phyloP scores from a whole-genome alignment of 92 coral and sea anemone species.

The Bergia sp. region DNA sequence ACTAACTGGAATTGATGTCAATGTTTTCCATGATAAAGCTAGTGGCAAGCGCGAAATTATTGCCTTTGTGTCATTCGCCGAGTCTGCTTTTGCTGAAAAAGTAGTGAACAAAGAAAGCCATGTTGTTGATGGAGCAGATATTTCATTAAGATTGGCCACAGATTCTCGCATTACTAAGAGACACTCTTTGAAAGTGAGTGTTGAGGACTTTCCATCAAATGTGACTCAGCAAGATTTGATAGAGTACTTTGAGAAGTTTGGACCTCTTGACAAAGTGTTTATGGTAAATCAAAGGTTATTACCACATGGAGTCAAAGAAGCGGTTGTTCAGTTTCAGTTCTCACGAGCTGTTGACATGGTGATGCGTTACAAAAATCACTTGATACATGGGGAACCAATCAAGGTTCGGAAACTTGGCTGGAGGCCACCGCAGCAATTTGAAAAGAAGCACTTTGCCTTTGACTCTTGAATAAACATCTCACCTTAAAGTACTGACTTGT shows the following conservation, averaged over 20 bases:
- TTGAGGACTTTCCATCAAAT: constrained; percentile 26
- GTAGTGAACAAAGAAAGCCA: constrained; percentile 39
- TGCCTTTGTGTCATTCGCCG: constrained; percentile 54
- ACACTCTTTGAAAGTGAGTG: constrained; percentile 34
- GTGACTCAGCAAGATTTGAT: constrained; percentile 18
- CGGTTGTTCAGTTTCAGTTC: constrained; percentile 33
- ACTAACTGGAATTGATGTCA: constrained; percentile 57
- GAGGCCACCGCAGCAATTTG: constrained; percentile 22
- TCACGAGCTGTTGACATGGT: constrained; percentile 33
- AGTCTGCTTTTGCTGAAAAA: constrained; percentile 41
- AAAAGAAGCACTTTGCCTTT: not conserved
- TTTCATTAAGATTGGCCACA: constrained; percentile 40
- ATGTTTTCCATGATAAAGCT: constrained; percentile 42
- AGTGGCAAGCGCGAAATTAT: constrained; percentile 10
- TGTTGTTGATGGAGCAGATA: constrained; percentile 37
- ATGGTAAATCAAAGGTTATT: constrained; percentile 8
- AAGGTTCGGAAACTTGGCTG: constrained; percentile 43
- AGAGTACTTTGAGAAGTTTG: constrained; percentile 42
- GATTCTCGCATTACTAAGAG: constrained; percentile 41
- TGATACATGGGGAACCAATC: constrained; percentile 32
- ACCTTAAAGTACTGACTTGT: not conserved
- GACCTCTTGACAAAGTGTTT: constrained; percentile 28
- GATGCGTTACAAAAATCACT: constrained; percentile 21
- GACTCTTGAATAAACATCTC: not conserved
- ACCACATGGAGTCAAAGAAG: constrained; percentile 26